These are phyloP conservation scores for Eristalis tenax DNA, from an alignment of 2,888 invertebrate species.

Conservation along the genomic window DNA sequence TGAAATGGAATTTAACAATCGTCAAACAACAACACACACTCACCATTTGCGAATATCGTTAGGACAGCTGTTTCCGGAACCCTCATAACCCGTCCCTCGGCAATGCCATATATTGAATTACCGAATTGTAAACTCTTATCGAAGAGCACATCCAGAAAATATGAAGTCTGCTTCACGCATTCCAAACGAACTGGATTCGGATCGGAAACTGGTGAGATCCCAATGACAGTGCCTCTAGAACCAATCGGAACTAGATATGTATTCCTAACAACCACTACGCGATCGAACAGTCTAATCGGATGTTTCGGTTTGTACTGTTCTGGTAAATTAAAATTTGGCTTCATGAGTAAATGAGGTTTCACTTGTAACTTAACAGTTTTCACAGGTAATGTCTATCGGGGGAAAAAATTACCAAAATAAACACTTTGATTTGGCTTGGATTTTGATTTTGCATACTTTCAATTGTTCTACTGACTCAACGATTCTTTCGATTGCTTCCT, in stretches of 20 bases:
- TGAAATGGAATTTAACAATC: no score
- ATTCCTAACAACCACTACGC: constrained; percentile 90
- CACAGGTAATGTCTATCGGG: constrained; percentile 74
- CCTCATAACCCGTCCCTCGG: constrained; percentile 79
- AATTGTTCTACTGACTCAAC: constrained; percentile 78
- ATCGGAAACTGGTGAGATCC: constrained; percentile 82
- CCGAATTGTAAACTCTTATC: constrained; percentile 89
- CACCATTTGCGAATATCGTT: constrained; percentile 75
- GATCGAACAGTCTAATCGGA: constrained; percentile 86
- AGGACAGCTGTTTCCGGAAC: constrained; percentile 81
- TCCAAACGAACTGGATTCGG: constrained; percentile 81
- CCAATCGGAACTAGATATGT: constrained; percentile 91
- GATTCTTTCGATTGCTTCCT: constrained; percentile 83
- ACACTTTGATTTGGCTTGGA: no score
- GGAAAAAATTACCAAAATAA: background rate
- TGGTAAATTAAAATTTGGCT: constrained; percentile 83
- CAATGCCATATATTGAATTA: constrained; percentile 78
- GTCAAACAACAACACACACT: background rate
- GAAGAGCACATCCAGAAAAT: constrained; percentile 90
- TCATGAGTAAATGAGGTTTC: constrained; percentile 88
- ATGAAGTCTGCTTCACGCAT: constrained; percentile 83
- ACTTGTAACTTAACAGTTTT: constrained; percentile 88
- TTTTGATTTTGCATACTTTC: constrained; percentile 76
- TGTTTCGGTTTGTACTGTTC: constrained; percentile 75
- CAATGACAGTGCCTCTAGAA: constrained; percentile 92